A percentile compares a stretch with the other conserved stretches of the same genome.
phyloP scores from a whole-genome alignment of 2,888 invertebrate genomes.

The Prosopocoilus inquinatus region DNA sequence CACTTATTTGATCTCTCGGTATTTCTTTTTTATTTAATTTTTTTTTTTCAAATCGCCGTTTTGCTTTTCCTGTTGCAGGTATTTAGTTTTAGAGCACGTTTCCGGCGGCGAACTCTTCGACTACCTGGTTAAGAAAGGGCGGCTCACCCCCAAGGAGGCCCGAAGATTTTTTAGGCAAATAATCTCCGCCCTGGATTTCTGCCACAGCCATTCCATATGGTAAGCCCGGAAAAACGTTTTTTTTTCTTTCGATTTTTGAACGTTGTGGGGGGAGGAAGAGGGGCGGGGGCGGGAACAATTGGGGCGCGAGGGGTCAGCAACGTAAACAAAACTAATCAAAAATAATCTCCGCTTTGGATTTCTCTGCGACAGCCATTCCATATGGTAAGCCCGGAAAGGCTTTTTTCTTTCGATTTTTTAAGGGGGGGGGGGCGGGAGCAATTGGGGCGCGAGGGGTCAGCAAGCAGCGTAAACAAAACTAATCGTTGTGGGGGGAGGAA shows the following conservation, averaged over 20 bases:
- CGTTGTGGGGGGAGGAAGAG: too few relatives aligned
- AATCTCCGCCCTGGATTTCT: constrained; percentile 98
- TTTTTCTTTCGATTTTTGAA: too few relatives aligned
- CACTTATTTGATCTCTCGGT: neutral
- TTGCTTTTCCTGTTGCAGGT: constrained; percentile 58
- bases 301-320: too few relatives aligned
- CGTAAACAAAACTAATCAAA: neutral
- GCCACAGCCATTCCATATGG: constrained; percentile 99
- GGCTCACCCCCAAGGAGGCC: constrained; percentile 96
- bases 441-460: too few relatives aligned
- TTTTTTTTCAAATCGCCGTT: neutral
- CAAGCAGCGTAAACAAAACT: too few relatives aligned
- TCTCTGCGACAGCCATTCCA: neutral
- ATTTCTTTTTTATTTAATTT: neutral
- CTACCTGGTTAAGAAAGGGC: constrained; percentile 97
- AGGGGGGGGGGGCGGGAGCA: too few relatives aligned
- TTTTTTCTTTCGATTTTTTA: too few relatives aligned
- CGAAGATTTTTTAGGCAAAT: constrained; percentile 97
- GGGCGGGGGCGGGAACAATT: too few relatives aligned
- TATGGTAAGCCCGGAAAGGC: too few relatives aligned
- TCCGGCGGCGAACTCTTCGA: constrained; percentile 99
- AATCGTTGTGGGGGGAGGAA: too few relatives aligned
- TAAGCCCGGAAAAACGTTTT: constrained; percentile 54
- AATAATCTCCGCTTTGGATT: too few relatives aligned
- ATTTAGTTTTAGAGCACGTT: constrained; percentile 96